Base-by-base conservation (phyloP, 2,797 vertebrate genomes). In the Trachops cirrhosus region DNA sequence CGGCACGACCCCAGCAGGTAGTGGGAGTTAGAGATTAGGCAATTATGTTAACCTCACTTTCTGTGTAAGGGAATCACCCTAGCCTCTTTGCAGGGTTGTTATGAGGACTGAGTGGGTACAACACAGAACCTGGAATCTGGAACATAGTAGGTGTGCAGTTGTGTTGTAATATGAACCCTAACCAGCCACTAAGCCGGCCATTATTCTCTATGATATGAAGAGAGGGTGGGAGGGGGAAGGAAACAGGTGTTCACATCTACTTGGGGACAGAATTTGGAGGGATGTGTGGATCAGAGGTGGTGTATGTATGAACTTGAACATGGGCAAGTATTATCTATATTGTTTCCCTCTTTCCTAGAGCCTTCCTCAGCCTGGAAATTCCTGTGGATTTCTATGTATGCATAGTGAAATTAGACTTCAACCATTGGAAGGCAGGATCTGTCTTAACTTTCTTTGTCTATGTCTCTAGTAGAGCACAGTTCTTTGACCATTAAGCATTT, bases 241-340 rank as follows among this genome's bases (percentile, higher is more conserved):
- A 57, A 86, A 75, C 6, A 64, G 21, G 3, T 15, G 29, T 62
- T 79, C 54, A 14, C 1, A 21, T 18, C 19, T 59, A 7, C 39
- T 50, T 15, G n/a, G 32, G 57, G 21, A 9, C 39, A 54, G 52
- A 71, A 71, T 84, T 59, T 74, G 52, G 62, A 64, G 57, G 37
- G 29, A 15, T 71, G 12, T 21, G 1, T 71, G 67, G n/a, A 14
- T 79, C n/a, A 73, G 86, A 85, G 48, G 11, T 86, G 44, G 15
- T 75, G 11, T 71, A 59, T 86, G 15, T 80, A 77, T 91, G 57
- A 85, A 94, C 68, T 82, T 86, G 82, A 77, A 59, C 34, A 14
- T 80, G 79, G 67, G 41, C 26, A 68, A 34, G 34, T 44, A 50
- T 24, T 74, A 41, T 52, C 46, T 64, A 4, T 48, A 32, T 75